Evolutionary conservation across 2,888 invertebrate genomes (phyloP), one percentile per base, ranked within the genome.

Genomic region (Spisula subtruncata): DNA sequence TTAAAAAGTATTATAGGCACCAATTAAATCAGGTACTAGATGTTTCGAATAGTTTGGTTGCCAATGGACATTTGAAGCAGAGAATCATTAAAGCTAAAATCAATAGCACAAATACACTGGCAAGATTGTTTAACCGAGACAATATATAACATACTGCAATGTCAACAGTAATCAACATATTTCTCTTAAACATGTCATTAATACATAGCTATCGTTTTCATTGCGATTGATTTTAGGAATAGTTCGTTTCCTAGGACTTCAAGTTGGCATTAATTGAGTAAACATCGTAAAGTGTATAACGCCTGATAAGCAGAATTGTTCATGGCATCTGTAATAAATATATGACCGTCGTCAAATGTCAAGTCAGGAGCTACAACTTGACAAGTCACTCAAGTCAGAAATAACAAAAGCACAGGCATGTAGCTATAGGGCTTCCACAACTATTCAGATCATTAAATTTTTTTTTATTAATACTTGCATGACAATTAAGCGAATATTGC

Each of bases 81-180:
- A 66, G 25, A 66, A 25, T 66, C 25, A 25, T 66, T 66, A 0
- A 10, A 25, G n/a, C 60, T 8, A 4, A 4, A 25, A n/a, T 66
- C 60, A 66, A 66, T 66, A 66, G 5, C 60, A 25, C 25, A 25
- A 66, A 66, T 25, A 12, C 25, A 25, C 1, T 66, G n/a, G 60
- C 25, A 5, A 66, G n/a, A 10, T 66, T 66, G 10, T 66, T 25
- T 25, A 25, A 25, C 5, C 10, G 60, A 66, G 60, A 66, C 10
- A 25, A 66, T 60, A 25, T 25, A 25, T 5, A n/a, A 66, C 25
- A 0, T 25, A 66, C 8, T 4, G n/a, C n/a, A 25, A 6, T 20
- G 60, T 66, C 60, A 66, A 25, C 60, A 66, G n/a, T 66, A 66
- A 66, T 66, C 6, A 66, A 66, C 25, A 66, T 66, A 66, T 25